These are phyloP conservation scores for Syngnathus typhle DNA, from an alignment of 2,113 vertebrate species.

Conservation along the genomic window DNA sequence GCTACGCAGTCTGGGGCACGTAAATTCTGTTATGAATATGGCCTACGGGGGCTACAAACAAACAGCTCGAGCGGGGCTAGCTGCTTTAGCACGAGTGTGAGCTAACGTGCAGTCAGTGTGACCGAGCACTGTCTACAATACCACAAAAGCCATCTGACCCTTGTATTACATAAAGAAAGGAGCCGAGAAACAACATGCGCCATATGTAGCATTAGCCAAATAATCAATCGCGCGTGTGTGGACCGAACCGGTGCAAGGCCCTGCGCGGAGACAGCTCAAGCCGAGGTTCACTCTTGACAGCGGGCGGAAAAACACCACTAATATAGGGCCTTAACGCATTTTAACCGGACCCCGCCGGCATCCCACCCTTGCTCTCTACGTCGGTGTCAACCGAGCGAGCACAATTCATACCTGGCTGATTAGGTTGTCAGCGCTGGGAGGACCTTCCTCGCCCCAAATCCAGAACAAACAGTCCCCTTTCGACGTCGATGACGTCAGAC, in stretches of 20 bases:
- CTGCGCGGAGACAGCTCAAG: slow-evolving; percentile 49
- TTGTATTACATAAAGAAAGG: not conserved
- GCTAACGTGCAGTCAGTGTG: slow-evolving; percentile 42
- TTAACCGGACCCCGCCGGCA: not conserved
- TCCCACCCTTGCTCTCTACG: slow-evolving; percentile 8
- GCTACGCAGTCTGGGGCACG: slow-evolving; percentile 48
- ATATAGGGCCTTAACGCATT: not conserved
- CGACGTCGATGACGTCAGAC: slow-evolving; percentile 69
- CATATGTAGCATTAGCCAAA: not conserved
- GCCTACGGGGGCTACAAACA: slow-evolving; percentile 69
- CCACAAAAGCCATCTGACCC: not conserved
- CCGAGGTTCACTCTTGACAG: slow-evolving; percentile 52
- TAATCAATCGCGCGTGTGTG: slow-evolving; percentile 28
- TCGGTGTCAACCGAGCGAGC: not conserved
- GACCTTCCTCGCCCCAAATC: slow-evolving; percentile 72
- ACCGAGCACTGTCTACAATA: slow-evolving; percentile 23
- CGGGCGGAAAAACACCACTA: slow-evolving; percentile 37
- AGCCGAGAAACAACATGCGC: not conserved
- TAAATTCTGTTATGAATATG: slow-evolving; percentile 68
- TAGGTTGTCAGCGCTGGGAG: slow-evolving; percentile 58
- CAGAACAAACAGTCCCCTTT: slow-evolving; percentile 73
- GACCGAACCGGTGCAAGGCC: slow-evolving; percentile 58
- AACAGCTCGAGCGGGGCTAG: slow-evolving; percentile 60
- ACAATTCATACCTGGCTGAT: slow-evolving; percentile 58
- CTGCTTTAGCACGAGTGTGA: slow-evolving; percentile 41